These are phyloP conservation scores for Clarias magur DNA, from an alignment of 2,113 vertebrate genomes.

Conservation along the genomic window DNA sequence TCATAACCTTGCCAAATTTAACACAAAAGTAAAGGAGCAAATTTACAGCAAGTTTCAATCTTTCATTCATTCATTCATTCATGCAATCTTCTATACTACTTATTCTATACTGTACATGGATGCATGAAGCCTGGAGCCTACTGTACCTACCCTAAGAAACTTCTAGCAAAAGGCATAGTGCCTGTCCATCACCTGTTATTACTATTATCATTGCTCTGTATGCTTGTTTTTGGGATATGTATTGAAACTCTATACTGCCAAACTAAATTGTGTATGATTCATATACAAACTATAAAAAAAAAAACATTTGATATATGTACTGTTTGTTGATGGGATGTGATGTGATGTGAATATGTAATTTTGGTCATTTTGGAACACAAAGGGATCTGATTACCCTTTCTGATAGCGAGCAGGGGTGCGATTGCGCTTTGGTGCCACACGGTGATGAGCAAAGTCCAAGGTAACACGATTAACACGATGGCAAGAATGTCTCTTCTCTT, in stretches of 20 bases:
- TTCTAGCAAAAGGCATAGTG: too few species aligned
- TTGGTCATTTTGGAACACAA: background rate
- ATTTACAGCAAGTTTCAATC: background rate
- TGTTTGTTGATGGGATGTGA: background rate
- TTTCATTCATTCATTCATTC: too few species aligned
- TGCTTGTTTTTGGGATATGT: background rate
- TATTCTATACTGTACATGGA: background rate
- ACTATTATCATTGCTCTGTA: background rate
- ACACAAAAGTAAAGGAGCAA: background rate
- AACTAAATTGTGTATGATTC: background rate
- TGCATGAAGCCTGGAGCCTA: too few species aligned
- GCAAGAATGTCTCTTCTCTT: slow-evolving; percentile 99
- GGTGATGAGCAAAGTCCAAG: slow-evolving; percentile 98
- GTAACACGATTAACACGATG: slow-evolving; percentile 97
- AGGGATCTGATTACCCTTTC: slow-evolving; percentile 81
- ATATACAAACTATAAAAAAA: background rate
- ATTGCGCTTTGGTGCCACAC: slow-evolving; percentile 99
- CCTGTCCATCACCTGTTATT: background rate
- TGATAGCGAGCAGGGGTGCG: slow-evolving; percentile 89
- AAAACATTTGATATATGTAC: background rate
- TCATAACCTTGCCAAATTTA: background rate
- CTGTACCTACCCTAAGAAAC: too few species aligned
- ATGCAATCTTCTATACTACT: too few species aligned
- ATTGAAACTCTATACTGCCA: background rate
- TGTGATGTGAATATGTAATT: background rate